Conservation (phyloP, 2,797 vertebrate genomes). For the Orientallactaga sibirica region DNA sequence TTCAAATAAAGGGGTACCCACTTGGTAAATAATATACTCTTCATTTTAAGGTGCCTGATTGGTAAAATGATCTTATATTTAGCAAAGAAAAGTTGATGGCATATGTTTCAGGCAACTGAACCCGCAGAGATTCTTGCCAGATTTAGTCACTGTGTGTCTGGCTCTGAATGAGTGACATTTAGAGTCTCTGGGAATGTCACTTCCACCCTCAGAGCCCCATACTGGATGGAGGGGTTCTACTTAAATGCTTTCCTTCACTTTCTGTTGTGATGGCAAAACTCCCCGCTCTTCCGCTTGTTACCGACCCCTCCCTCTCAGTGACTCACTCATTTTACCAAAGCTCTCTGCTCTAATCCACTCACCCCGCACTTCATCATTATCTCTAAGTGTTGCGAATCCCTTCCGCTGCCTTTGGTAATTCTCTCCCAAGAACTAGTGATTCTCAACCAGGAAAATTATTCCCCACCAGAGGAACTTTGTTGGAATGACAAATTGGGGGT, state of each 20-base stretch:
- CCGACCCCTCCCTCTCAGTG: not conserved
- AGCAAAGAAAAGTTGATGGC: not conserved
- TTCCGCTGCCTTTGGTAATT: not conserved
- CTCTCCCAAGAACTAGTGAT: not conserved
- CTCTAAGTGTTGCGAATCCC: not conserved
- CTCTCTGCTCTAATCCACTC: not conserved
- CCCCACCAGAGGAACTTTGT: not conserved
- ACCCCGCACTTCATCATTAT: not conserved
- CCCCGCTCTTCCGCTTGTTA: not conserved
- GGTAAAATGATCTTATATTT: conserved; percentile 25
- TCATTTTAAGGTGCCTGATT: not conserved
- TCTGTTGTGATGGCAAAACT: not conserved
- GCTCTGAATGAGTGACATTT: conserved; percentile 45
- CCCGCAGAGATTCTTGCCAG: not conserved
- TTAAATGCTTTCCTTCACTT: not conserved
- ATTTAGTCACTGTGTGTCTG: conserved; percentile 48
- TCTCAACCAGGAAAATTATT: not conserved
- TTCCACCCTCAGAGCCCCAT: not conserved
- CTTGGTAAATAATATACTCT: not conserved
- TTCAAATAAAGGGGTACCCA: not conserved
- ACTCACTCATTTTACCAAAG: not conserved
- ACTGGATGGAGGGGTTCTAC: conserved; percentile 4
- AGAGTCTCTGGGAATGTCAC: not conserved
- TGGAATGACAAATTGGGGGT: not conserved
- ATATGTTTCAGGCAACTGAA: not conserved